Base-by-base conservation (phyloP, 2,113 vertebrate species). In the Hyperopisus bebe region DNA sequence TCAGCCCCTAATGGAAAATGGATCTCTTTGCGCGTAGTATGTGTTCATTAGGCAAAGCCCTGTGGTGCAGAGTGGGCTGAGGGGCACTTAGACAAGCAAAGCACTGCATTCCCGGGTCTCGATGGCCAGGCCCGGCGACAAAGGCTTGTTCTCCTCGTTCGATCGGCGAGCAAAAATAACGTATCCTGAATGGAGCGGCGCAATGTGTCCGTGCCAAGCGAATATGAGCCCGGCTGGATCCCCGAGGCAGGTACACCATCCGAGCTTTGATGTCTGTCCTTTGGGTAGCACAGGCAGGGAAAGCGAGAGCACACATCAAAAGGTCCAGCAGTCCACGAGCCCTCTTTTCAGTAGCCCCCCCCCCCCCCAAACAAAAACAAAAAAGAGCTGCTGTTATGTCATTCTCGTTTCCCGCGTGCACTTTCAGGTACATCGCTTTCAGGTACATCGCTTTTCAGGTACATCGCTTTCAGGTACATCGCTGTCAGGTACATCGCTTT, bases 71-170 rank as follows among this genome's bases (percentile, higher is more conserved):
- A 88, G 44, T 47, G 27, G 44, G 11, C 17, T 88, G 58, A 88
- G 74, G 87, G 62, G 39, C 62, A 74, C 58, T 88, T 74, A 15
- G 62, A 88, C 58, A 74, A 27, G 46, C 4, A 74, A 77, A 88
- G 42, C 39, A 1, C 87, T 8, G n/a, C 15, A 15, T 74, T 47
- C 44, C 58, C 1, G n/a, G 39, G 1, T n/a, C 77, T n/a, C 44
- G 10, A 80, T 44, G 44, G 8, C 19, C 42, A 47, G 44, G 44
- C 44, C 46, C 58, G 13, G 4, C n/a, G 17, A 88, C 19, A 88
- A 70, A 48, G 13, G 1, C 44, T 27, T 15, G 11, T 15, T 46
- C 13, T 66, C 58, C 39, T 51, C 5, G 6, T 10, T 70, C 10
- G 11, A 88, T 74, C 47, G 17, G 39, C 2, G 13, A 6, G 21